Base-by-base conservation (phyloP, 2,888 invertebrate species). In the Chloroclysta siterata region DNA sequence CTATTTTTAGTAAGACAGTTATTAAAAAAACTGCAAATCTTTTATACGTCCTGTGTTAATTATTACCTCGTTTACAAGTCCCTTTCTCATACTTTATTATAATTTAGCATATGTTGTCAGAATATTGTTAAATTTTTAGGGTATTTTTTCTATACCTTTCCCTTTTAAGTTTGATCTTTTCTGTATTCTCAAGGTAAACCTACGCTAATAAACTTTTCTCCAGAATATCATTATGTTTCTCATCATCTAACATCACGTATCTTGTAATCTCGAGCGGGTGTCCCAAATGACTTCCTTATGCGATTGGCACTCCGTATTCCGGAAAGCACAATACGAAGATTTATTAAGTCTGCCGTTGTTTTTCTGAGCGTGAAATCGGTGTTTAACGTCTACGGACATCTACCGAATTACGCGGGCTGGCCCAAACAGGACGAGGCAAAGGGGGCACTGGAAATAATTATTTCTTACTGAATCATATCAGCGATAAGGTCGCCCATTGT, bases 281-380 rank as follows among this genome's bases (percentile, higher is more conserved):
- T 85, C 78, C 76, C 56, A 46, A 81, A 84, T 77, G 80, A 79
- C 81, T 86, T 83, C 84, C 81, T 81, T 79, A 84, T 81, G 79
- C 70, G 74, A 81, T 80, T 75, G 79, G 80, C 81, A 82, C 84
- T 84, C 74, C 76, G 77, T 70, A 84, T 82, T 81, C 83, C 79
- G 84, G 88, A 85, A 87, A 85, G 85, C 82, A 81, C 79, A 77
- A 72, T 76, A 78, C 61, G 62, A 69, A 83, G 86, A 87, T 85
- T 86, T 85, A 84, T 85, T 82, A 82, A 87, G 87, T 85, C 83
- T 84, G 87, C 73, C 72, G 66, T 70, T 85, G 84, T 85, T 88
- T 85, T 78, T 78, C 68, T 77, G 76, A 80, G 82, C 85, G 79
- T 90, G 79, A 88, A 86, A 80, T 78, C 71, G 74, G 72, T 80